Percentiles rank a stretch among this genome's conserved stretches.
Conservation (phyloP, 2,888 invertebrate genomes). For the Apamea anceps region DNA sequence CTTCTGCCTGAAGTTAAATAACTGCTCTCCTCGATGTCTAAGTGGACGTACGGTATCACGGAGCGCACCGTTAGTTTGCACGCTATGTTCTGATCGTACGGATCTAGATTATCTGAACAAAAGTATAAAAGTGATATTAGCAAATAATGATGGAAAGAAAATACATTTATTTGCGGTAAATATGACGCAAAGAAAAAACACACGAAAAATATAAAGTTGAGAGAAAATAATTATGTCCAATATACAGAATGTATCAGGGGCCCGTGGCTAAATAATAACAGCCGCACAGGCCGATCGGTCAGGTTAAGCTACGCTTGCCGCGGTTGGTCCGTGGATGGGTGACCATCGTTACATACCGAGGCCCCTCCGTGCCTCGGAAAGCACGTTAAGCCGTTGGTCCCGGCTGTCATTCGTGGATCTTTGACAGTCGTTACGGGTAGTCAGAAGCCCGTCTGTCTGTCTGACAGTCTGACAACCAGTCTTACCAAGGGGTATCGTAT, state of each 20-base stretch:
- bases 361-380: no score
- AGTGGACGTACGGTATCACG: constrained; percentile 92
- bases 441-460: no score
- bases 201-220: background rate
- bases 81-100: constrained; percentile 89
- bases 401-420: no score
- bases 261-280: no score
- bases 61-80: constrained; percentile 91
- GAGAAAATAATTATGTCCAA: background rate
- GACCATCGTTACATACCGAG: no score
- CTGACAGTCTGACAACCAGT: no score
- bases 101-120: constrained; percentile 85
- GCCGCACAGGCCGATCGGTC: no score
- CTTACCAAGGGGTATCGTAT: no score
- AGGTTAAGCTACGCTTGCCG: no score
- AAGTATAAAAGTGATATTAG: background rate
- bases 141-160: background rate
- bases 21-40: constrained; percentile 92
- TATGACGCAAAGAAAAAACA: background rate
- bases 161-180: background rate
- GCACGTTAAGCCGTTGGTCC: no score
- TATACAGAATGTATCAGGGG: background rate
- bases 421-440: no score
- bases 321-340: no score
- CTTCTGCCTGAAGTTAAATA: constrained; percentile 89